These are phyloP conservation scores for Baccha elongata DNA, from an alignment of 2,888 invertebrate species.

Conservation along the genomic window DNA sequence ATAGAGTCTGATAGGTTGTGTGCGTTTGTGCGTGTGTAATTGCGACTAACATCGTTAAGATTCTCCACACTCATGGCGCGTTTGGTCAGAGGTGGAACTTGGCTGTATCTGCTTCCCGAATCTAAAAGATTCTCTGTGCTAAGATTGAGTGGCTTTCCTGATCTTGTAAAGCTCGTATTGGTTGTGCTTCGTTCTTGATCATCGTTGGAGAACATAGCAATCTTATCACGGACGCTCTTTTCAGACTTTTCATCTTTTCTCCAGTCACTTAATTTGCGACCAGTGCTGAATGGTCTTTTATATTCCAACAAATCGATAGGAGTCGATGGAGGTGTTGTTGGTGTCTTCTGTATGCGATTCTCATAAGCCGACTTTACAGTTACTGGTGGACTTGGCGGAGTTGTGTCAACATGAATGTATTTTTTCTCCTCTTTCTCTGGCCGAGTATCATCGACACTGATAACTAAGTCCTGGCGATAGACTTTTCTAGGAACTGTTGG, in stretches of 20 bases:
- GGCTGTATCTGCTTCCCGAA: conserved; percentile 69
- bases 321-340: conserved; percentile 53
- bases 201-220: conserved; percentile 91
- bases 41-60: conserved; percentile 79
- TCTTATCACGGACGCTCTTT: conserved; percentile 92
- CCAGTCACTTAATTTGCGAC: conserved; percentile 82
- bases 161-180: conserved; percentile 73
- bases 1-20: conserved; percentile 80
- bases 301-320: conserved; percentile 76
- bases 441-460: conserved; percentile 80
- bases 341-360: conserved; percentile 75
- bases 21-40: conserved; percentile 78
- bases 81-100: conserved; percentile 80
- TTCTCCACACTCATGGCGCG: conserved; percentile 85
- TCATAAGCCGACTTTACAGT: conserved; percentile 75
- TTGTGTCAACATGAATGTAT: conserved; percentile 55
- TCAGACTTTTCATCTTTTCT: conserved; percentile 91
- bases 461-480: conserved; percentile 81
- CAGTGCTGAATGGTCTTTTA: conserved; percentile 79
- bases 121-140: conserved; percentile 82
- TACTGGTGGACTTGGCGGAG: conserved; percentile 52
- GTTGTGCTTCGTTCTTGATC: conserved; percentile 76
- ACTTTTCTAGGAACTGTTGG: conserved; percentile 80
- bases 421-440: conserved; percentile 67
- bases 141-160: conserved; percentile 79